Evolutionary conservation across 2,113 vertebrate genomes (phyloP), one percentile per base, ranked within the genome.

Genomic region (Eonycteris spelaea): DNA sequence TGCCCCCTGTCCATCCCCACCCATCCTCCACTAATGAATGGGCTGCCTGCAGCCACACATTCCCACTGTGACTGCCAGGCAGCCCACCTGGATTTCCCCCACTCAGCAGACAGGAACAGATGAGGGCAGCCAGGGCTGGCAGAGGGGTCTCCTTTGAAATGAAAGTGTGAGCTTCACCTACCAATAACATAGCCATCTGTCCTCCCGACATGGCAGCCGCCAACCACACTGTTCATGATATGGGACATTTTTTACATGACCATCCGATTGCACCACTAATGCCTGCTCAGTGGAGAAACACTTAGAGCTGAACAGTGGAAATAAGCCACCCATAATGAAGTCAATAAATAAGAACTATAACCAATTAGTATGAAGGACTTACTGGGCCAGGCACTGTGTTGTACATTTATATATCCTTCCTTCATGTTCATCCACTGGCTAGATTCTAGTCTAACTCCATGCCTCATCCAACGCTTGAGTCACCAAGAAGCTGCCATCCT

Each of bases 1-100:
- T 95, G 86, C 97, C 98, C 97, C 65, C 93, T 4, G 96, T 97
- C 97, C 98, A 82, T 96, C 98, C 97, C 91, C 1, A 4, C 63
- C 97, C 97, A 85, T 68, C 68, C 88, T 91, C 79, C 88, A 55
- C 28, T 2, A 55, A 86, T 0, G 14, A 78, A 87, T 38, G 84
- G 77, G 45, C 96, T 2, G 0, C 12, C 74, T 78, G 21, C 40
- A 94, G 48, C 19, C 0, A 14, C 18, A 73, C 11, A 14, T 43
- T 93, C 94, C 61, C 59, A 63, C 85, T 1, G 5, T 63, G 24
- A 18, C 59, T 57, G 4, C n/a, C 95, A 85, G 75, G 92, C 35
- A 89, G 80, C 35, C 0, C 45, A 22, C 74, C 91, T 21, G 70
- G 53, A 67, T 86, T 38, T 85, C 3, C 26, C 33, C 45, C 28